Evolutionary conservation across 1,140 invertebrate species (phyloP).

Genomic region (Pseudomyrmex gracilis): DNA sequence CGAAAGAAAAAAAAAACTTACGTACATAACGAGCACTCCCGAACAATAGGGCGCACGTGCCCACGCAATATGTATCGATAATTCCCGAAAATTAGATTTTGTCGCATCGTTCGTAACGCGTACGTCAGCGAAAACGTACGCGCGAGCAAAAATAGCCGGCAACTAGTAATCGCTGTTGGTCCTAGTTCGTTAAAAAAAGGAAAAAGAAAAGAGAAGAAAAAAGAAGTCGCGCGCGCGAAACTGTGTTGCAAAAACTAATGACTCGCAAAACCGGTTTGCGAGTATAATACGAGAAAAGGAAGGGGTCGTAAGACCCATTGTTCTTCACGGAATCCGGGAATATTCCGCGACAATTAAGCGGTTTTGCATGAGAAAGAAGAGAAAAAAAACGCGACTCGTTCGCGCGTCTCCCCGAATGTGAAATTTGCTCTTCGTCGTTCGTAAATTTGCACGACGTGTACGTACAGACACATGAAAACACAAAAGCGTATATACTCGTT

Average conservation of each 20-base stretch:
- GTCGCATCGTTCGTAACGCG: background rate
- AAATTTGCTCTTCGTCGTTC: constrained; percentile 19
- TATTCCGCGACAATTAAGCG: background rate
- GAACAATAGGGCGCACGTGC: constrained; percentile 51
- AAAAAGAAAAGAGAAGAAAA: background rate
- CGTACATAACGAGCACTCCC: constrained; percentile 33
- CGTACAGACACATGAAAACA: background rate
- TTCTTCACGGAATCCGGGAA: constrained; percentile 28
- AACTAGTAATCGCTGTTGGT: constrained; percentile 30
- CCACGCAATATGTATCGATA: constrained; percentile 22
- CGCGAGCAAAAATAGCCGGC: constrained; percentile 13
- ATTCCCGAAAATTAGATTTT: constrained; percentile 50
- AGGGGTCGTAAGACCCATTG: constrained; percentile 54
- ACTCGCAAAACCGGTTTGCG: constrained; percentile 76
- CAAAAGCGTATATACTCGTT: constrained; percentile 6
- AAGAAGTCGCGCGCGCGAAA: background rate
- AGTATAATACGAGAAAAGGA: constrained; percentile 67
- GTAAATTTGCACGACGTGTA: constrained; percentile 17
- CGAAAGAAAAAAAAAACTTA: constrained; percentile 13
- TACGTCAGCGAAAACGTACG: background rate
- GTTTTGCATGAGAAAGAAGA: constrained; percentile 68
- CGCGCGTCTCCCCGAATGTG: background rate
- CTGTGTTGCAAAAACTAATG: constrained; percentile 72
- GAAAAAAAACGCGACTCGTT: background rate
- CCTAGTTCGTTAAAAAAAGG: constrained; percentile 10